Evolutionary conservation across 2,888 invertebrate genomes (phyloP).

Genomic region (Drosophila atripex): DNA sequence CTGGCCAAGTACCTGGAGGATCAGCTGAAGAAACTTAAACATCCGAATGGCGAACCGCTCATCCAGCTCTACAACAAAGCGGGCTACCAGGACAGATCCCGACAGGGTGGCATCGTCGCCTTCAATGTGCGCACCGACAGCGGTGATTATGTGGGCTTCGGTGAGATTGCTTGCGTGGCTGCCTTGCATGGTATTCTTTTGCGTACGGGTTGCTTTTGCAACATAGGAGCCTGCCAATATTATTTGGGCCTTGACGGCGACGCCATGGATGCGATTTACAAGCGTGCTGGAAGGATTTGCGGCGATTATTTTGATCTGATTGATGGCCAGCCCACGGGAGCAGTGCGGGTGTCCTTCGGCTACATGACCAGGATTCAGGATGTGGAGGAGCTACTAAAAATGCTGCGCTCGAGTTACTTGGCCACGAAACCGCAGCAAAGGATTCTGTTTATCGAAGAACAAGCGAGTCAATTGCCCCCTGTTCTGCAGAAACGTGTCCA

Average conservation of each 20-base stretch:
- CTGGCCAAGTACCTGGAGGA: constrained; percentile 90
- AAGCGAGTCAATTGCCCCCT: constrained; percentile 65
- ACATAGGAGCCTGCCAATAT: constrained; percentile 96
- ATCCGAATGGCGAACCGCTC: constrained; percentile 89
- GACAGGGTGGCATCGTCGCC: constrained; percentile 94
- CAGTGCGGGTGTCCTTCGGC: constrained; percentile 95
- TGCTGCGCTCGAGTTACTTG: constrained; percentile 91
- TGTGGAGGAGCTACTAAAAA: constrained; percentile 88
- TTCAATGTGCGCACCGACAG: constrained; percentile 93
- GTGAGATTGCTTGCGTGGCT: constrained; percentile 96
- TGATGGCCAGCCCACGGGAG: constrained; percentile 95
- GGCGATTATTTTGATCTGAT: constrained; percentile 94
- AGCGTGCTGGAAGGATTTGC: constrained; percentile 93
- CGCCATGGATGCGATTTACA: constrained; percentile 90
- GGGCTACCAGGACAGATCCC: constrained; percentile 86
- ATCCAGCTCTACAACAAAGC: constrained; percentile 90
- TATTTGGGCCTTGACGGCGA: constrained; percentile 89
- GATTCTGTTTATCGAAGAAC: constrained; percentile 58
- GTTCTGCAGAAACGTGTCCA: constrained; percentile 69
- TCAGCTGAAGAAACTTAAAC: constrained; percentile 87
- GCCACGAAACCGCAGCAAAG: constrained; percentile 62
- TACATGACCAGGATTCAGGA: constrained; percentile 92
- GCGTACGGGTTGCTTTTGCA: constrained; percentile 98
- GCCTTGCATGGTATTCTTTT: constrained; percentile 93
- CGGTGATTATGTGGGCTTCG: constrained; percentile 93